Conservation (phyloP, 2,113 vertebrate species). For the Rhipidura dahli region DNA sequence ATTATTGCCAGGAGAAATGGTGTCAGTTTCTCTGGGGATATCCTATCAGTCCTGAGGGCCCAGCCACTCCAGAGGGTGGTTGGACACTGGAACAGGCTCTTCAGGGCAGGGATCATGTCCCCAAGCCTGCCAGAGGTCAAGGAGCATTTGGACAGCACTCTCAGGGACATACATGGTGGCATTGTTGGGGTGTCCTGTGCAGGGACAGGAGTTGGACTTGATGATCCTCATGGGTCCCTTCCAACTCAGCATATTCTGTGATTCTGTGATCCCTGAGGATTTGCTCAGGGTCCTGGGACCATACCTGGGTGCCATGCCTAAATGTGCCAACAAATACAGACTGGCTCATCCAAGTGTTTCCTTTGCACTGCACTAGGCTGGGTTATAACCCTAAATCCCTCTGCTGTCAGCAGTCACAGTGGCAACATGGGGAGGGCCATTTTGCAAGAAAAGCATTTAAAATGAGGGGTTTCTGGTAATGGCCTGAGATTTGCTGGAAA, state of each 20-base stretch:
- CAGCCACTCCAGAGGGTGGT: neutral
- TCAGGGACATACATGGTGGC: neutral
- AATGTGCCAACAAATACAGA: neutral
- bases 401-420: neutral
- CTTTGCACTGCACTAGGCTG: neutral
- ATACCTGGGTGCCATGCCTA: neutral
- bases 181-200: neutral
- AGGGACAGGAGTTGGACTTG: neutral
- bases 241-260: neutral
- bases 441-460: neutral
- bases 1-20: neutral
- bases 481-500: fast-evolving
- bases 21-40: neutral
- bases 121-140: neutral
- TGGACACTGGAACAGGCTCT: neutral
- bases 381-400: neutral
- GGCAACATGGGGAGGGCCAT: neutral
- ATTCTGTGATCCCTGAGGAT: neutral
- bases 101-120: neutral
- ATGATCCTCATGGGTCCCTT: neutral
- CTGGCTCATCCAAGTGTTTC: neutral
- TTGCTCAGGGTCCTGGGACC: neutral
- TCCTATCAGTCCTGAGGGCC: neutral
- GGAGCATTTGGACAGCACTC: neutral
- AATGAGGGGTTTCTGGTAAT: neutral